Evolutionary conservation across 1,140 invertebrate genomes (phyloP), one percentile per base, ranked within the genome.

Genomic region (Cecropterus lyciades): DNA sequence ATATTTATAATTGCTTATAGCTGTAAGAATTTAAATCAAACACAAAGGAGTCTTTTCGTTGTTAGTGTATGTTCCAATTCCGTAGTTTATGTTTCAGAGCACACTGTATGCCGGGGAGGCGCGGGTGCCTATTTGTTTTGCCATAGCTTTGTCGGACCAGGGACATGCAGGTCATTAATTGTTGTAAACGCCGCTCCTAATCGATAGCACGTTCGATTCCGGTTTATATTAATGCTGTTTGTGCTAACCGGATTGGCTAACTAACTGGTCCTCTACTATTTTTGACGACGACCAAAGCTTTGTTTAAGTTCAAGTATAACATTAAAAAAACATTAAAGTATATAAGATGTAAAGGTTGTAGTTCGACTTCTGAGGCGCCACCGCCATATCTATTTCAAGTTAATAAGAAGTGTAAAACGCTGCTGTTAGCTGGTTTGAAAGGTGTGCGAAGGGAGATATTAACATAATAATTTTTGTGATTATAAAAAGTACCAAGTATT

Each of bases 151-250:
- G 89, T 89, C 85, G 85, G 81, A 80, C 83, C 79, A 84, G 84
- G 83, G 87, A 89, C 89, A 89, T 89, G 85, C 87, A 91, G 85
- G 89, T 89, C 89, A 91, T 91, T 91, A 91, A 91, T 91, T 91
- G 89, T 91, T 87, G 87, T 89, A 87, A 89, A 85, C 89, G 86
- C 85, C 78, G 79, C 79, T 89, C 79, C 89, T 91, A 91, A 91
- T 91, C 89, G 87, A 91, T 91, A 89, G 86, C 77, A 81, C 84
- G 87, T 89, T 89, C 89, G 86, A 89, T 89, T 91, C 86, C 83
- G 86, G 84, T 91, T 89, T 91, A 89, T 91, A 89, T 91, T 89
- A 91, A 89, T 90, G 89, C 85, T 90, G 89, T 91, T 90, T 89
- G 87, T 77, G 76, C 82, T 80, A 82, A 82, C 79, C 81, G 77